Evolutionary conservation across 2,113 vertebrate genomes (phyloP), one percentile per base, ranked within the genome.

Genomic region (Bucco capensis): DNA sequence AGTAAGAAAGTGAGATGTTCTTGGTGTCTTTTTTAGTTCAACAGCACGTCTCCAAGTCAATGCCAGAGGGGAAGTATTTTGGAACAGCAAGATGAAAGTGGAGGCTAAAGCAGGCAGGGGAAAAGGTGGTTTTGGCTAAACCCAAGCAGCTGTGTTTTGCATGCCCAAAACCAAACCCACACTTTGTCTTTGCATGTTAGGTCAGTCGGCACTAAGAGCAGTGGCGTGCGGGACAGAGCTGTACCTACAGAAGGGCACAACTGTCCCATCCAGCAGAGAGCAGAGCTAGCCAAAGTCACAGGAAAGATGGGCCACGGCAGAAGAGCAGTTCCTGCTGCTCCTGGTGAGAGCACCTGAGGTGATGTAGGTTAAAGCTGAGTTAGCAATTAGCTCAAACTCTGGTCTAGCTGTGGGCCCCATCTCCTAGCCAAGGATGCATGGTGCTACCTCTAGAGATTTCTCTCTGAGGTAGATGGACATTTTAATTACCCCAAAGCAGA

Each of bases 101-200:
- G 53, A 92, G 66, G 61, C 89, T 86, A 24, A 89, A 71, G 81
- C 73, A 90, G 70, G 73, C 70, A 82, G 74, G 77, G 42, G 21
- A 42, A 90, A 94, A 95, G 92, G 92, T 89, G 90, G 70, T 92
- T 96, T 94, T 92, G 73, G 66, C 86, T 84, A 81, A 72, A 72
- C 42, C 16, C 0, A 0, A 47, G 66, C 77, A 90, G 65, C 46
- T 90, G 64, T 88, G 30, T 74, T 95, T 94, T 96, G 74, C 58
- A 37, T 66, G 86, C 74, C 86, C 86, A 86, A 82, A 91, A 75
- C 74, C 62, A 93, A 94, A 92, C 31, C 83, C 86, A 84, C 27
- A 16, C 44, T 58, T 65, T 23, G 73, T 13, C 28, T 88, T 67
- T n/a, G 51, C 78, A 12, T 5, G 0, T 65, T 19, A 37, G 56